Conservation (phyloP, 2,113 vertebrate species). For the Megaleporinus macrocephalus region DNA sequence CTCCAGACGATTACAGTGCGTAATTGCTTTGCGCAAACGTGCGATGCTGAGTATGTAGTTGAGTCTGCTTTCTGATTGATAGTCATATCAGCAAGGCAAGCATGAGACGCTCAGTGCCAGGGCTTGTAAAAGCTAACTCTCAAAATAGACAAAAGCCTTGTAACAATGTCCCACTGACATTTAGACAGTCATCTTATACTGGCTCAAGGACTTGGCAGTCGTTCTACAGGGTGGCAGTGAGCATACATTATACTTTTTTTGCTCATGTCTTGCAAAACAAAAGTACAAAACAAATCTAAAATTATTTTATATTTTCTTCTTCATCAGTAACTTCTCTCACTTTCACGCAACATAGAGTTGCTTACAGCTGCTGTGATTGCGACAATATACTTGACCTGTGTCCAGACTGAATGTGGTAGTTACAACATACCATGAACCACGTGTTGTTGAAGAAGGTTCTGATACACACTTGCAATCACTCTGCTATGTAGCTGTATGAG, state of each 20-base stretch:
- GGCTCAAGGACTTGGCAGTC: conserved; percentile 12
- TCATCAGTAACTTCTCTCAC: neutral
- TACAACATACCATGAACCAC: too few species aligned
- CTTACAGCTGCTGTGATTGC: neutral
- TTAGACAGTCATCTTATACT: conserved; percentile 14
- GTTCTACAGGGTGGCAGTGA: neutral
- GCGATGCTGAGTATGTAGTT: neutral
- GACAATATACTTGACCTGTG: neutral
- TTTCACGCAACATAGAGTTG: neutral
- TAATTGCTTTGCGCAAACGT: conserved; percentile 29
- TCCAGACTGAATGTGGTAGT: neutral
- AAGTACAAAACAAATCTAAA: neutral
- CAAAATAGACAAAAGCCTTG: conserved; percentile 23
- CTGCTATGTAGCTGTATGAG: too few species aligned
- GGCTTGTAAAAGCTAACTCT: conserved; percentile 23
- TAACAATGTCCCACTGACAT: conserved; percentile 29
- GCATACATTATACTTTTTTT: neutral
- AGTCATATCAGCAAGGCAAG: neutral
- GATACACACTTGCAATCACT: too few species aligned
- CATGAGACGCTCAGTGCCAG: neutral
- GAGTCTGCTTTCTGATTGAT: conserved; percentile 18
- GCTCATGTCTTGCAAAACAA: neutral
- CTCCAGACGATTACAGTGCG: neutral
- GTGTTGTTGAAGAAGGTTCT: too few species aligned
- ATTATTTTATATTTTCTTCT: conserved; percentile 3